Evolutionary conservation across 2,113 vertebrate genomes (phyloP), one percentile per base, ranked within the genome.

Genomic region (Ornithorhynchus anatinus): DNA sequence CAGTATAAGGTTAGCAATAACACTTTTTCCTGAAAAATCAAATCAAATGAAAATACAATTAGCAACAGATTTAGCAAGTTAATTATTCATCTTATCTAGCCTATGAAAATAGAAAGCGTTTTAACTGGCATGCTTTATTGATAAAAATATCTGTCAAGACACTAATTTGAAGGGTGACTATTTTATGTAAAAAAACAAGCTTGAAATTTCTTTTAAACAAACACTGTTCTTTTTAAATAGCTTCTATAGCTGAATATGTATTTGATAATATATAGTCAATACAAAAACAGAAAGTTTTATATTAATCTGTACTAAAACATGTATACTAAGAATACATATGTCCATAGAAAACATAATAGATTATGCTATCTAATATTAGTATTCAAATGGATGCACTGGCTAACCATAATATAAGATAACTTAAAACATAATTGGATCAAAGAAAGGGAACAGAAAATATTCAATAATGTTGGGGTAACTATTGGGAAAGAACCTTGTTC

Each of bases 41-140:
- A 71, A 77, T 69, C 15, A 59, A 81, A 77, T 70, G 35, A 86
- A 87, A 90, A 85, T 70, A 83, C 53, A 85, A 74, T 80, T 81
- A 84, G 22, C n/a, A 68, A 36, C 10, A 72, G n/a, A 72, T 77
- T 89, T 81, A 65, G 22, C 38, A 20, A 64, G 68, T 81, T 87
- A 74, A 48, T 75, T 84, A 75, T 59, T 75, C 53, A 38, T 75
- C 59, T 33, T 48, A 45, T 57, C 16, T 61, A 69, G n/a, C 38
- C 47, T 36, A 59, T 32, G 20, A 73, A 78, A 79, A 64, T 56
- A 35, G 59, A 69, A 75, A 82, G 29, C 17, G 70, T 69, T 79
- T 42, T 59, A 80, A 65, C 16, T 36, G 38, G 6, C 14, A 77
- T 58, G 7, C 4, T 67, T 10, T 39, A 74, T 83, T 82, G 79